Conservation (phyloP, 2,797 vertebrate genomes). For the Austrolebias charrua region DNA sequence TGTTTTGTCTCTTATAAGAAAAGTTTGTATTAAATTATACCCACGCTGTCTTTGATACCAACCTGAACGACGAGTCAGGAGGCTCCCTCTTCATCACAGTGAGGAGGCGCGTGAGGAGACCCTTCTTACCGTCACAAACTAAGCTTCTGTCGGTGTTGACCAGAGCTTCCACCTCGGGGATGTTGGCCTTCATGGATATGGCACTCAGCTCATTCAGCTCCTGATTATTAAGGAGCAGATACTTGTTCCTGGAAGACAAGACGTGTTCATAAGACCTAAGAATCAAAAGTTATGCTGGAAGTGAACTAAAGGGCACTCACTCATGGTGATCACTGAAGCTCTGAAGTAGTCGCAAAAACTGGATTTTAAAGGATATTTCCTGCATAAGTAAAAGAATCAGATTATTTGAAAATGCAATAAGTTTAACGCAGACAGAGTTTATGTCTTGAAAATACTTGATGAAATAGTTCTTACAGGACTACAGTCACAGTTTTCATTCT, state of each 20-base stretch:
- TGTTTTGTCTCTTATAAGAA: not conserved
- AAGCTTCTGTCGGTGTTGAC: constrained; percentile 97
- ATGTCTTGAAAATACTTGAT: too few relatives aligned
- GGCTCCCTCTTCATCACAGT: constrained; percentile 99
- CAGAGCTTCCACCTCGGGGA: constrained; percentile 96
- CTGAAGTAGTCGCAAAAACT: constrained; percentile 95
- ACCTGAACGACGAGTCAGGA: constrained; percentile 97
- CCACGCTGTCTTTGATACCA: constrained; percentile 13
- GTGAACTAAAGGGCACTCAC: constrained; percentile 76
- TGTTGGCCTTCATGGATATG: constrained; percentile 96
- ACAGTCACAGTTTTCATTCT: constrained; percentile 98
- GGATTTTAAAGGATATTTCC: constrained; percentile 99
- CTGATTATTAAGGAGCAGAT: constrained; percentile 93
- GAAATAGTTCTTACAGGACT: constrained; percentile 86
- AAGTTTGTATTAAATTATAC: not conserved
- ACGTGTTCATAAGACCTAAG: not conserved
- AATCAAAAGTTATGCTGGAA: not conserved
- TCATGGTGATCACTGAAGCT: constrained; percentile 99
- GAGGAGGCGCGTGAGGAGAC: constrained; percentile 91
- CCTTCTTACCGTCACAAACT: constrained; percentile 96
- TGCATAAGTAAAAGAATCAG: constrained; percentile 50
- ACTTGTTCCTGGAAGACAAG: constrained; percentile 90
- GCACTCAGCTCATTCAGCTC: constrained; percentile 96
- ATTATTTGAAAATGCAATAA: not conserved
- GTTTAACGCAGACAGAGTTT: not conserved